phyloP scores from a whole-genome alignment of 2,888 invertebrate genomes.

The Dolomedes plantarius region DNA sequence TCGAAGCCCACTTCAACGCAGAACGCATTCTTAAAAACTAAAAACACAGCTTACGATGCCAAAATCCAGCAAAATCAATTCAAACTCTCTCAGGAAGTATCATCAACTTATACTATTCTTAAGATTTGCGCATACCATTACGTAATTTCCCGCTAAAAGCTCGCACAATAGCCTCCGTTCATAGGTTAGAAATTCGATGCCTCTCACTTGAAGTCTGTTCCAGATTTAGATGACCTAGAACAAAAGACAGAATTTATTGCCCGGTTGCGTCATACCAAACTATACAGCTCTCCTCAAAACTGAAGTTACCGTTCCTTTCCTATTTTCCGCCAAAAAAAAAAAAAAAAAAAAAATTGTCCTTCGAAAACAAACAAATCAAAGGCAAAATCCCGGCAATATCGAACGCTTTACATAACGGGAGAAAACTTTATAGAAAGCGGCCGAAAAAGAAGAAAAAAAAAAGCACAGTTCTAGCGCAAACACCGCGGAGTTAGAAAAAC shows the following conservation, averaged over 20 bases:
- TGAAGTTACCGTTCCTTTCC: not conserved
- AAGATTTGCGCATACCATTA: too few relatives aligned
- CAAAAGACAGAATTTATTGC: not conserved
- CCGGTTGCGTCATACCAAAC: not conserved
- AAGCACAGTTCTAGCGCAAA: not conserved
- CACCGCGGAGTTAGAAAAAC: not conserved
- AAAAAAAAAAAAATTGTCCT: not conserved
- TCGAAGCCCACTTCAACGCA: too few relatives aligned
- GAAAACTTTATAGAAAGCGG: not conserved
- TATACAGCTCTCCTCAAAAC: not conserved
- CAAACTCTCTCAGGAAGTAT: too few relatives aligned
- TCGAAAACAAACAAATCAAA: not conserved
- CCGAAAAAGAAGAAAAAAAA: not conserved
- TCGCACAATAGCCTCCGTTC: not conserved
- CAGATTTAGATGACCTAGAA: not conserved
- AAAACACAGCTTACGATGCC: too few relatives aligned
- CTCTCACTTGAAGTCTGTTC: not conserved
- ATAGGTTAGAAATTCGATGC: not conserved
- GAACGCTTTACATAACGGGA: not conserved
- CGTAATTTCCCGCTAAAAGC: not conserved
- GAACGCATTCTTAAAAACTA: too few relatives aligned
- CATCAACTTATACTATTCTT: too few relatives aligned
- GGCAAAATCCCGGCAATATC: not conserved
- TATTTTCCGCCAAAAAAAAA: not conserved
- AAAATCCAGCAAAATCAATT: too few relatives aligned